phyloP scores from a whole-genome alignment of 2,888 invertebrate species.

The Steinernema scapterisci region DNA sequence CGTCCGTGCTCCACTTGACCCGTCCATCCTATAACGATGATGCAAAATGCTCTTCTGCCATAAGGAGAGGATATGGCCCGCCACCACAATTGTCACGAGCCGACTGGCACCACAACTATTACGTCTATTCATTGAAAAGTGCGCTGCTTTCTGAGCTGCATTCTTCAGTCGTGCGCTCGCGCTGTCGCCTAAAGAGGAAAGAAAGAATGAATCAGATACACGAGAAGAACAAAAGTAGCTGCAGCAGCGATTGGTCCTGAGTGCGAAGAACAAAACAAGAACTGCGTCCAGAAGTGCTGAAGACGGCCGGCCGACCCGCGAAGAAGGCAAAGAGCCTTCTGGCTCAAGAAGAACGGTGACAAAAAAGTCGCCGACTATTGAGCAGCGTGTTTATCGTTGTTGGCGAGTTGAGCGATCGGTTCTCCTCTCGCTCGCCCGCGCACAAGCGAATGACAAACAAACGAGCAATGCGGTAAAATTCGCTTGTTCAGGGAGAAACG shows the following conservation, averaged over 20 bases:
- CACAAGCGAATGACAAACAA: conserved; percentile 20
- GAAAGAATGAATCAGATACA: not conserved
- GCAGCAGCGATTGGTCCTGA: not conserved
- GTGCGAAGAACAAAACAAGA: not conserved
- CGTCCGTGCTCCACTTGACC: too few species aligned
- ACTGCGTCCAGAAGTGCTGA: not conserved
- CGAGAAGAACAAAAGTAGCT: not conserved
- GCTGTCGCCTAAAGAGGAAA: not conserved
- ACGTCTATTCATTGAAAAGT: conserved; percentile 3
- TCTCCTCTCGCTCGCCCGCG: conserved; percentile 21
- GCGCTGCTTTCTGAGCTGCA: not conserved
- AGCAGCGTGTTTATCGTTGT: conserved; percentile 31
- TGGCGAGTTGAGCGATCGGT: conserved; percentile 27
- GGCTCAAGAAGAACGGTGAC: conserved; percentile 4
- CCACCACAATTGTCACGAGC: conserved; percentile 1
- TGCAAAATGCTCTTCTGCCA: too few species aligned
- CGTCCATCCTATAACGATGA: too few species aligned
- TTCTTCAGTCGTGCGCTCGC: not conserved
- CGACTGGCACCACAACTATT: not conserved
- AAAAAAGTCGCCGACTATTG: conserved; percentile 9
- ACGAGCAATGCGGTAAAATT: conserved; percentile 19
- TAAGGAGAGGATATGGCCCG: not conserved
- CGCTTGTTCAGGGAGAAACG: not conserved
- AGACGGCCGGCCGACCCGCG: not conserved
- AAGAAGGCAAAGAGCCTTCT: too few species aligned